Percentiles rank a stretch among this genome's conserved stretches.
Conservation (phyloP, 2,113 vertebrate species). For the Globicephala melas region DNA sequence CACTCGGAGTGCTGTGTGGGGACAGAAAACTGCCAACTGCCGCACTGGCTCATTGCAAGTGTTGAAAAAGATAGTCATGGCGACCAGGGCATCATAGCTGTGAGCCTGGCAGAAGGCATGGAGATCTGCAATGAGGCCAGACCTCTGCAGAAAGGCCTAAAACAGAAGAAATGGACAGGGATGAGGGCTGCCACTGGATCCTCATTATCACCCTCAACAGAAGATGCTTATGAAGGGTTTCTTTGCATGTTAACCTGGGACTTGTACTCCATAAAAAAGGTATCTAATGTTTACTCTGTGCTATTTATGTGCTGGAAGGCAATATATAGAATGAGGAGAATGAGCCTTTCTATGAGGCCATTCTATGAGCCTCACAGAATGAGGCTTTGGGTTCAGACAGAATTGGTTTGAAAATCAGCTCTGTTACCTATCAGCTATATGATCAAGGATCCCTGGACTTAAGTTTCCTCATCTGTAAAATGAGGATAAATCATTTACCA, state of each 20-base stretch:
- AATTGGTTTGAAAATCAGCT: background rate
- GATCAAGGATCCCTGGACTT: background rate
- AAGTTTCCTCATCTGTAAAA: background rate
- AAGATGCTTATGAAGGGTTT: background rate
- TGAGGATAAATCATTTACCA: background rate
- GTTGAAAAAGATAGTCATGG: conserved; percentile 90
- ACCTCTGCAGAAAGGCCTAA: conserved; percentile 86
- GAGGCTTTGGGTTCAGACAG: background rate
- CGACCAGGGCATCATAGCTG: conserved; percentile 83
- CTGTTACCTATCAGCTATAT: background rate
- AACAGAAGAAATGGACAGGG: background rate
- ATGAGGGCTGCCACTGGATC: background rate
- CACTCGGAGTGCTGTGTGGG: conserved; percentile 71
- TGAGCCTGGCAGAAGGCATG: conserved; percentile 84
- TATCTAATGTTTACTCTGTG: background rate
- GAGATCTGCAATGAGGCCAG: conserved; percentile 84
- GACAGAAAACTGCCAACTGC: conserved; percentile 89
- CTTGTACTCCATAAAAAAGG: background rate
- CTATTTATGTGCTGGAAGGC: background rate
- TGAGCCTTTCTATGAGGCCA: too few species aligned
- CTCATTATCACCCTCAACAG: background rate
- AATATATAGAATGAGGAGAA: background rate
- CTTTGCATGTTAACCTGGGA: background rate
- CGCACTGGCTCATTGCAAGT: conserved; percentile 85
- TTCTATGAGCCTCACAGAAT: too few species aligned